These are phyloP conservation scores for Lates calcarifer DNA, from an alignment of 2,113 vertebrate species.

Conservation along the genomic window DNA sequence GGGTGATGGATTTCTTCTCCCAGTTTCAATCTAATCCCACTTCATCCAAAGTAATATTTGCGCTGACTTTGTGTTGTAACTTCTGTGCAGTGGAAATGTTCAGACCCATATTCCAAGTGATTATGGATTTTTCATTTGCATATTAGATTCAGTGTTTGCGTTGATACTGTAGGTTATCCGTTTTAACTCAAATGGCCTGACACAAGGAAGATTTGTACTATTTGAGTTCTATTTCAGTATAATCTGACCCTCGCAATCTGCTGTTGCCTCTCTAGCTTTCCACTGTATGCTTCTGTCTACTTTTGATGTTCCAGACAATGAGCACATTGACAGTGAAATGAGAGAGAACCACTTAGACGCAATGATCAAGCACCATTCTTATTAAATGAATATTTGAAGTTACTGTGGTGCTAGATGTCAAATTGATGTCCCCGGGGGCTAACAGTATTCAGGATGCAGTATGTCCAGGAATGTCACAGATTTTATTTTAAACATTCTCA, in stretches of 20 bases:
- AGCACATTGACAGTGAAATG: not conserved
- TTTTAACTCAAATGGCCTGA: conserved; percentile 41
- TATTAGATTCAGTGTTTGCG: conserved; percentile 38
- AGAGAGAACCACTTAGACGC: not conserved
- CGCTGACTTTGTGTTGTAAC: conserved; percentile 35
- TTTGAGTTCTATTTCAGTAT: conserved; percentile 33
- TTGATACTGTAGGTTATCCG: conserved; percentile 38
- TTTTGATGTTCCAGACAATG: conserved; percentile 6
- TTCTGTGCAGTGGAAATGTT: conserved; percentile 18
- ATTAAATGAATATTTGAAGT: not conserved
- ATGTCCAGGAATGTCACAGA: not conserved
- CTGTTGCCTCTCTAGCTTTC: conserved; percentile 15
- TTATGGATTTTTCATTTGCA: conserved; percentile 50
- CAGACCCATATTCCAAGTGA: conserved; percentile 38
- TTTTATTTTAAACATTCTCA: not conserved
- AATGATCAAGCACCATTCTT: not conserved
- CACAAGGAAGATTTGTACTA: conserved; percentile 23
- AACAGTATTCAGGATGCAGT: not conserved
- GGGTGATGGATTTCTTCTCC: conserved; percentile 69
- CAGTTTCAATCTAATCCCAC: conserved; percentile 67
- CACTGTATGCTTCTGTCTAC: not conserved
- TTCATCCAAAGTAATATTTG: conserved; percentile 69
- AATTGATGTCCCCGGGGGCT: not conserved
- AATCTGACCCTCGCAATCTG: conserved; percentile 49
- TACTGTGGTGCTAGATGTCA: not conserved